A percentile compares a stretch with the other conserved stretches of the same genome.
Conservation (phyloP, 2,797 vertebrate species). For the Sebastes trivittatus region DNA sequence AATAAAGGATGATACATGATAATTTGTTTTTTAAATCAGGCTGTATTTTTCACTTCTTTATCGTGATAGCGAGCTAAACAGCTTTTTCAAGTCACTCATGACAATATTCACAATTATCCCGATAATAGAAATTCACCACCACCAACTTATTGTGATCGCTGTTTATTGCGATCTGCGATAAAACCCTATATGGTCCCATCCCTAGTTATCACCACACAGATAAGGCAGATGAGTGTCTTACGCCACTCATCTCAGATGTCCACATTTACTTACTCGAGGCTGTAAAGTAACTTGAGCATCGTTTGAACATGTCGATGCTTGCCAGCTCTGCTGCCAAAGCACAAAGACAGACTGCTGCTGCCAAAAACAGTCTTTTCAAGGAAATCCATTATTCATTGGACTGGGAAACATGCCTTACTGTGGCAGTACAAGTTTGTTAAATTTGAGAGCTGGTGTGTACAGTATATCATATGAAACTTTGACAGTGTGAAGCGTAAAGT, state of each 20-base stretch:
- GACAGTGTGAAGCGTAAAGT: background rate
- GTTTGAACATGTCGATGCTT: conserved; percentile 20
- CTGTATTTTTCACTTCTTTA: no score
- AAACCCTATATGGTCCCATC: no score
- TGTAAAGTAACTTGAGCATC: conserved; percentile 41
- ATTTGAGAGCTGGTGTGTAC: background rate
- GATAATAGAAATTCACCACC: no score
- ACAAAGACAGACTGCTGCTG: conserved; percentile 35
- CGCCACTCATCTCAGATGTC: conserved; percentile 25
- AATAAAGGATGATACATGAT: no score
- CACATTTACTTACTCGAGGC: conserved; percentile 29
- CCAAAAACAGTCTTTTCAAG: conserved; percentile 48
- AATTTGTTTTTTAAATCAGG: no score
- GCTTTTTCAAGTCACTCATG: no score
- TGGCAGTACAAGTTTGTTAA: conserved; percentile 9
- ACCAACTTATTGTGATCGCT: no score
- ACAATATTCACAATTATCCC: no score
- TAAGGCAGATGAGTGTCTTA: conserved; percentile 12
- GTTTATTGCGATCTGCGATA: no score
- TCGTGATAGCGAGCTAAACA: no score
- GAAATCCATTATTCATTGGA: conserved; percentile 40
- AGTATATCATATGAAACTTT: background rate
- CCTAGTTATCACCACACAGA: background rate
- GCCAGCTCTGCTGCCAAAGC: conserved; percentile 24
- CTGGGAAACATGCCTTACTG: conserved; percentile 18